These are phyloP conservation scores for Microctenopoma steveboyesi DNA, from an alignment of 2,797 vertebrate species.

Conservation along the genomic window DNA sequence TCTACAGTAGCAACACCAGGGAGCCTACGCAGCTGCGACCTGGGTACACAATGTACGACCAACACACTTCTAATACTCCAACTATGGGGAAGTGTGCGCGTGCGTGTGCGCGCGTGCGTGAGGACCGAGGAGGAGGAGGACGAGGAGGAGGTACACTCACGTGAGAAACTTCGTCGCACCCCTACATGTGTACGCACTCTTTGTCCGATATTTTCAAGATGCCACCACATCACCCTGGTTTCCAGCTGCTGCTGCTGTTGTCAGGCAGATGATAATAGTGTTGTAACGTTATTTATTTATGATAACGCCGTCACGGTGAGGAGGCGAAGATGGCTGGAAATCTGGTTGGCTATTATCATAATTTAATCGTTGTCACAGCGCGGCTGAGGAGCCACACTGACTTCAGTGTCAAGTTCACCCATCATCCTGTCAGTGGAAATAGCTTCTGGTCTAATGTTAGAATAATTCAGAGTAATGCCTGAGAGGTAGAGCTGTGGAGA, in stretches of 20 bases:
- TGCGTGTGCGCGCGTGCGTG: conserved; percentile 3
- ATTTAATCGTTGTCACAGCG: conserved; percentile 73
- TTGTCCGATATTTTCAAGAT: conserved; percentile 48
- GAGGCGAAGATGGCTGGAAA: conserved; percentile 71
- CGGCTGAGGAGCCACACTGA: conserved; percentile 67
- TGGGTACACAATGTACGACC: conserved; percentile 83
- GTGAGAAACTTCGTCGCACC: conserved; percentile 59
- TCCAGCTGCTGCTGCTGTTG: conserved; percentile 66
- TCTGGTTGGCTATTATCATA: conserved; percentile 73
- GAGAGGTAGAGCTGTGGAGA: conserved; percentile 54
- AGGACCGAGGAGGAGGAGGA: background rate
- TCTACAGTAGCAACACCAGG: conserved; percentile 75
- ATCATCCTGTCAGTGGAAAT: conserved; percentile 79
- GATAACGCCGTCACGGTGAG: conserved; percentile 63
- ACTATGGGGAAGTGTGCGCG: conserved; percentile 52
- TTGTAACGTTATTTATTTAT: conserved; percentile 66
- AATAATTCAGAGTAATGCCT: conserved; percentile 72
- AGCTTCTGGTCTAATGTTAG: conserved; percentile 70
- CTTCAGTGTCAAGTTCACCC: conserved; percentile 74
- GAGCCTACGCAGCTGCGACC: conserved; percentile 77
- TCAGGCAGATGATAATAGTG: conserved; percentile 73
- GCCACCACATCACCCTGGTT: conserved; percentile 56
- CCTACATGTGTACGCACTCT: conserved; percentile 28
- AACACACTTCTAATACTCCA: conserved; percentile 74
- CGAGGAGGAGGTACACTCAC: conserved; percentile 26